Conservation (phyloP, 2,888 invertebrate genomes). For the Limnephilus lunatus region DNA sequence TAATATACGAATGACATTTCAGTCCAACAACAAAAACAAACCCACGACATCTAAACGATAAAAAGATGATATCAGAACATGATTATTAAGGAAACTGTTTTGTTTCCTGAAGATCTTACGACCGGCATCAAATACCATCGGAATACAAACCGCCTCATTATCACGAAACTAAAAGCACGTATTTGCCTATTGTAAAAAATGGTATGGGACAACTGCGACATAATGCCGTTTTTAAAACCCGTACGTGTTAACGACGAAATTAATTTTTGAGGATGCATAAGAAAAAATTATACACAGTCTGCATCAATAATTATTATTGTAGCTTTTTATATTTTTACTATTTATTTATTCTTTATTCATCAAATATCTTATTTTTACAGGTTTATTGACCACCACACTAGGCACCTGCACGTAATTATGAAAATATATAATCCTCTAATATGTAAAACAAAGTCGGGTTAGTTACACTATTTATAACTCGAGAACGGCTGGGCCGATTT, state of each 20-base stretch:
- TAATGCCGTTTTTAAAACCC: not conserved
- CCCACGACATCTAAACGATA: not conserved
- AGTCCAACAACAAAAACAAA: not conserved
- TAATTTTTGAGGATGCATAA: not conserved
- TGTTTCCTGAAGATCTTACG: not conserved
- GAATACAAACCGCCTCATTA: not conserved
- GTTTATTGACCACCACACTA: too few relatives aligned
- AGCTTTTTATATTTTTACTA: too few relatives aligned
- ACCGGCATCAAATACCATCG: not conserved
- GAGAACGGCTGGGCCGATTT: too few relatives aligned
- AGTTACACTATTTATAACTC: too few relatives aligned
- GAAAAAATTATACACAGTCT: not conserved
- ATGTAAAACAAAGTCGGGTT: too few relatives aligned
- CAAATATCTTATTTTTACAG: too few relatives aligned
- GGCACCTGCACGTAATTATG: too few relatives aligned
- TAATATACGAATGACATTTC: not conserved
- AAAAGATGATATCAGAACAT: not conserved
- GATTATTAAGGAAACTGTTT: not conserved
- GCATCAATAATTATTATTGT: too few relatives aligned
- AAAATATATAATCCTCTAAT: too few relatives aligned
- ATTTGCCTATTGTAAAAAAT: slow-evolving; percentile 2
- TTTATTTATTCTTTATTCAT: too few relatives aligned
- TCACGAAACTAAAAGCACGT: not conserved
- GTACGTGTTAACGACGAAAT: not conserved
- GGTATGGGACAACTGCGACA: not conserved